A percentile compares a stretch with the other conserved stretches of the same genome.
Conservation (phyloP, 2,113 vertebrate species). For the Lepus timidus region DNA sequence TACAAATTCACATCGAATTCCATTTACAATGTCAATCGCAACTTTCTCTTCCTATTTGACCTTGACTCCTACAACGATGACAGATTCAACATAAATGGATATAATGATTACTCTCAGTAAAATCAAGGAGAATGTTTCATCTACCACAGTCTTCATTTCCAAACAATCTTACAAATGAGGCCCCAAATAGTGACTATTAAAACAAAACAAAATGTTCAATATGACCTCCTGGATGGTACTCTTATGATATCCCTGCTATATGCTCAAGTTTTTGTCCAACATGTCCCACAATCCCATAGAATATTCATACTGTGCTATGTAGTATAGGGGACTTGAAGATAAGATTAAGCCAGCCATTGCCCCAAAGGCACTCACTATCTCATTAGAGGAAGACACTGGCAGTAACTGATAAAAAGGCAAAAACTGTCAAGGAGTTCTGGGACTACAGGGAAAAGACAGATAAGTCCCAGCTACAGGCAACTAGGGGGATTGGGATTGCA, state of each 20-base stretch:
- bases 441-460: neutral
- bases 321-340: neutral
- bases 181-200: neutral
- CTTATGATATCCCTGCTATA: neutral
- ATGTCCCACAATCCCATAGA: neutral
- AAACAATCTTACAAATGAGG: constrained; percentile 20
- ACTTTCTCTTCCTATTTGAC: constrained; percentile 26
- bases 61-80: constrained; percentile 3
- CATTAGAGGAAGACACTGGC: neutral
- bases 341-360: neutral
- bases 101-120: neutral
- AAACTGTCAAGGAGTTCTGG: constrained; percentile 17
- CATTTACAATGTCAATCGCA: neutral
- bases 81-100: constrained; percentile 31
- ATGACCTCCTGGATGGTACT: neutral
- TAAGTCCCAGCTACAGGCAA: neutral
- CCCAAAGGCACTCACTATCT: neutral
- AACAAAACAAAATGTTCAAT: neutral
- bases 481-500: neutral
- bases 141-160: neutral
- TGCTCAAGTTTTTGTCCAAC: constrained; percentile 16
- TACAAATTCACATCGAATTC: neutral
- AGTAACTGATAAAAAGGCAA: constrained; percentile 32
- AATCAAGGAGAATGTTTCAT: neutral
- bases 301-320: neutral